phyloP scores from a whole-genome alignment of 2,888 invertebrate genomes.

The Apocheima hispidaria region DNA sequence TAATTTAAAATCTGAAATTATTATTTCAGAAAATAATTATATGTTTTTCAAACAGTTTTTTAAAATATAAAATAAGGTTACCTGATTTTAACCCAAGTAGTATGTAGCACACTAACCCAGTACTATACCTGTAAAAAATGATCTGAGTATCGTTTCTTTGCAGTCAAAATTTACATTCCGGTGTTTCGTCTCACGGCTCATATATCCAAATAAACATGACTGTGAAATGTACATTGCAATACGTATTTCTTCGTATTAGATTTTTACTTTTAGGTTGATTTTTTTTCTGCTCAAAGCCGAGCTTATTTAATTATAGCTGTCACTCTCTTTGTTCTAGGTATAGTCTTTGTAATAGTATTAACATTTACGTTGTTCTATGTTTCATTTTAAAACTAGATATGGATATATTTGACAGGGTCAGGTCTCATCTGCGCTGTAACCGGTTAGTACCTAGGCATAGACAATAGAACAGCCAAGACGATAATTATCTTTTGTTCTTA shows the following conservation, averaged over 20 bases:
- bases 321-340: background rate
- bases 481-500: slow-evolving; percentile 24
- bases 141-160: no score
- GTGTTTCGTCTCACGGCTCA: no score
- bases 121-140: no score
- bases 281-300: background rate
- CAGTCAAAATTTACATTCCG: no score
- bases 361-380: no score
- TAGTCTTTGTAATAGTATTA: no score
- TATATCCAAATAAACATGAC: no score
- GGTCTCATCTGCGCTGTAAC: slow-evolving; percentile 7
- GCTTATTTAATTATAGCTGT: background rate
- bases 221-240: no score
- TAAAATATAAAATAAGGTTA: no score
- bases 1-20: background rate
- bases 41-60: no score
- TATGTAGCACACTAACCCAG: no score
- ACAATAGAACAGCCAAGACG: slow-evolving; percentile 13
- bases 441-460: background rate
- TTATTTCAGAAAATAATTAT: background rate
- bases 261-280: background rate
- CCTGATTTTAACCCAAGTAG: no score
- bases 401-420: slow-evolving; percentile 2
- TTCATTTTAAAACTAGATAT: slow-evolving; percentile 8
- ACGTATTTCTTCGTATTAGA: background rate